Conservation (phyloP, 2,888 invertebrate species). For the Pristionchus entomophagus region DNA sequence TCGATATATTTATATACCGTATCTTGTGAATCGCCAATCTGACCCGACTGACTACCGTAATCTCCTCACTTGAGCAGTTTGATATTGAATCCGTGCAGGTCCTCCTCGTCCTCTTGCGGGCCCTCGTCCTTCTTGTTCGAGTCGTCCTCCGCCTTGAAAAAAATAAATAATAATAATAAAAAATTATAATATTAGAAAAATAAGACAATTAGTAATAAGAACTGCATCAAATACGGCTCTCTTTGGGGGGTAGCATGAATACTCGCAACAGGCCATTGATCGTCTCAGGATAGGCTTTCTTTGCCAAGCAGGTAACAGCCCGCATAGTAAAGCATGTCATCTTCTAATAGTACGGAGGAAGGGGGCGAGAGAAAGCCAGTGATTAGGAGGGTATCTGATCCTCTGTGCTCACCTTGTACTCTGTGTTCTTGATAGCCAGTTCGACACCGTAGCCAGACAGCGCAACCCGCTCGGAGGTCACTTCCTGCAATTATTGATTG, state of each 20-base stretch:
- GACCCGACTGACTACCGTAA: background rate
- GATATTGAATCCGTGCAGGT: conserved; percentile 92
- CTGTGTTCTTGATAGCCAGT: conserved; percentile 97
- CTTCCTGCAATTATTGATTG: background rate
- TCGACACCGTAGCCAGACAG: conserved; percentile 98
- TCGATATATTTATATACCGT: background rate
- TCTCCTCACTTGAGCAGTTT: conserved; percentile 83
- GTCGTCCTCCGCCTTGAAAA: conserved; percentile 94
- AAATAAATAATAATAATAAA: no score
- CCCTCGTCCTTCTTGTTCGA: conserved; percentile 79
- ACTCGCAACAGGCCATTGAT: no score
- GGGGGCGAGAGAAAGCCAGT: no score
- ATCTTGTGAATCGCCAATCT: background rate
- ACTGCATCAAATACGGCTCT: no score
- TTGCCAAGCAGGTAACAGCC: no score
- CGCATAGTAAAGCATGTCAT: no score
- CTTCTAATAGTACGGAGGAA: no score
- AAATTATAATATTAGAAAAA: background rate
- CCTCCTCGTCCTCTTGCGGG: conserved; percentile 80
- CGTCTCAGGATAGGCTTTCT: no score
- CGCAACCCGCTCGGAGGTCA: conserved; percentile 80
- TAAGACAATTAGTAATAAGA: no score
- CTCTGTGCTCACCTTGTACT: conserved; percentile 86
- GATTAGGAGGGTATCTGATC: background rate
- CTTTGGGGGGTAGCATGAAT: no score